Percentiles rank a stretch among this genome's conserved stretches.
phyloP scores from a whole-genome alignment of 2,113 vertebrate genomes.

The Chionis minor region DNA sequence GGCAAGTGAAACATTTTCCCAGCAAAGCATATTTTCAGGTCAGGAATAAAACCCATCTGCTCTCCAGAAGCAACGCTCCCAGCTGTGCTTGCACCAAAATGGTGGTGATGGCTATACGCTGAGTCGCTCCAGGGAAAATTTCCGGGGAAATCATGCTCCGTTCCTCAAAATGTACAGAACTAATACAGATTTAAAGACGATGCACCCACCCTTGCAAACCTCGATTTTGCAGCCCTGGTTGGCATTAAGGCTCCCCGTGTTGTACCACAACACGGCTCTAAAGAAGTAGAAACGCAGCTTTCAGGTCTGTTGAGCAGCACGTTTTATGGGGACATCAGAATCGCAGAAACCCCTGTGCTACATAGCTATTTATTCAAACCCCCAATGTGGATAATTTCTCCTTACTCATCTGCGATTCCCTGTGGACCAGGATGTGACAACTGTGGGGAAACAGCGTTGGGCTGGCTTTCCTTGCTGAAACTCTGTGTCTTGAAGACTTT shows the following conservation, averaged over 20 bases:
- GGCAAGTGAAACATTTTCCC: background rate
- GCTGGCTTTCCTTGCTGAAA: background rate
- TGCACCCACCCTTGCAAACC: background rate
- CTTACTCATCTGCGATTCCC: background rate
- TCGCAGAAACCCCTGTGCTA: background rate
- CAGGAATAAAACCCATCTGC: background rate
- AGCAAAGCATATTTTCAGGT: background rate
- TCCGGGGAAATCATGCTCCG: background rate
- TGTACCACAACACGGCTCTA: too few relatives aligned
- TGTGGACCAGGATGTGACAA: fast-evolving
- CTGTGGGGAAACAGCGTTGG: fast-evolving
- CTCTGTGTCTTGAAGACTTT: background rate
- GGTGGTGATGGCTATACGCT: background rate
- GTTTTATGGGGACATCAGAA: background rate
- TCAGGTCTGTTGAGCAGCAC: background rate
- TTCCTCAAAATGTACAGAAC: background rate
- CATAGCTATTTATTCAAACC: background rate
- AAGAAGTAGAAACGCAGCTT: background rate
- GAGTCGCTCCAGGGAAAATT: background rate
- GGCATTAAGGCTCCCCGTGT: background rate
- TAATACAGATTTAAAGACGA: background rate
- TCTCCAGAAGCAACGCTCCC: background rate
- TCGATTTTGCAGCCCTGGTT: too few relatives aligned
- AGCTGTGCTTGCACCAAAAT: background rate
- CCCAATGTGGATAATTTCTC: background rate